Percentiles rank a stretch among this genome's conserved stretches.
Evolutionary conservation across 2,797 vertebrate genomes (phyloP).

Genomic region (Fratercula arctica): DNA sequence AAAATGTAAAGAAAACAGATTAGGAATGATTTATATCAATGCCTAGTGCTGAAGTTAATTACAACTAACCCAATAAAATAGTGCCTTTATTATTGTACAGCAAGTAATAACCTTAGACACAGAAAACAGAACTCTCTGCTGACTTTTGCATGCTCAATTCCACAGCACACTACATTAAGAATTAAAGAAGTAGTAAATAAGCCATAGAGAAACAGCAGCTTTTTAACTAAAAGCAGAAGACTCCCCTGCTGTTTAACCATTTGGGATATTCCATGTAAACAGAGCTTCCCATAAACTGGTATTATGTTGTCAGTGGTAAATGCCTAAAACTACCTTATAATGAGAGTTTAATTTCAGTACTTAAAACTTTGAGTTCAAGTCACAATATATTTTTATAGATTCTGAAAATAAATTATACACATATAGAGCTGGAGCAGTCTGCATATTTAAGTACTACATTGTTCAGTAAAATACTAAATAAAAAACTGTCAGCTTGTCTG

Average conservation of each 20-base stretch:
- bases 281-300: slow-evolving; percentile 64
- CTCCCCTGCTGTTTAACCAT: slow-evolving; percentile 76
- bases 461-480: not conserved
- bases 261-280: slow-evolving; percentile 59
- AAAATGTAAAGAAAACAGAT: slow-evolving; percentile 82
- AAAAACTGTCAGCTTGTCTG: not conserved
- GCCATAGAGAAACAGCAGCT: slow-evolving; percentile 74
- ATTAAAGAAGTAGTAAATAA: slow-evolving; percentile 82
- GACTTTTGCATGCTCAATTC: slow-evolving; percentile 75
- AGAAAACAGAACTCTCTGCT: slow-evolving; percentile 76
- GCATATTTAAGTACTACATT: not conserved
- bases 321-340: slow-evolving; percentile 56
- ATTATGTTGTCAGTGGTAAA: slow-evolving; percentile 59
- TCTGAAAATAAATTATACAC: not conserved
- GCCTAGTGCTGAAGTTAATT: slow-evolving; percentile 83
- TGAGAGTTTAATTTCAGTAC: slow-evolving; percentile 68
- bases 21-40: slow-evolving; percentile 81
- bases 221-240: slow-evolving; percentile 80
- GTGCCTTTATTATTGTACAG: slow-evolving; percentile 81
- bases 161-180: slow-evolving; percentile 77
- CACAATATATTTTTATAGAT: slow-evolving; percentile 11
- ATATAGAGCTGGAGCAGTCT: not conserved
- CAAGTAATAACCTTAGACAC: slow-evolving; percentile 76
- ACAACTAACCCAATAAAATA: slow-evolving; percentile 85
- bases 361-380: slow-evolving; percentile 33